Evolutionary conservation across 1,140 invertebrate genomes (phyloP), one percentile per base, ranked within the genome.

Genomic region (Panulirus ornatus): DNA sequence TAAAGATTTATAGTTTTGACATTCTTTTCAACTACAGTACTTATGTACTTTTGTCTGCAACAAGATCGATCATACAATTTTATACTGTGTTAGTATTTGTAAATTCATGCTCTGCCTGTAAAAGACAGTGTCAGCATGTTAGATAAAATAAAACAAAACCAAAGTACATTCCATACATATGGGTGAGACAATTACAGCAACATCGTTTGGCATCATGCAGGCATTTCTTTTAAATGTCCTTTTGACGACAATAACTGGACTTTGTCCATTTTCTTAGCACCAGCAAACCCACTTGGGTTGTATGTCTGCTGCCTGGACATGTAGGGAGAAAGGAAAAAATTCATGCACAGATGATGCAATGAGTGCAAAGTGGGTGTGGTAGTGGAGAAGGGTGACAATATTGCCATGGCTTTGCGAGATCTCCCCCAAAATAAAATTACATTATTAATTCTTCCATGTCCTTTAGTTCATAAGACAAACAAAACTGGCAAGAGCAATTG

Each of bases 341-440:
- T 66, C 81, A 85, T 85, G 83, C 83, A 85, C 40, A 30, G 63
- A 84, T 66, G 44, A 36, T 47, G 51, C 38, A 73, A 42, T 75
- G 27, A 85, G 83, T 85, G 83, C 70, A 47, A 71, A 42, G 42
- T 44, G 83, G 83, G 70, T 70, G 83, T 71, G 47, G 66, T 27
- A 47, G 40, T 42, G 66, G 70, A 75, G 36, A 22, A 63, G 40
- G 73, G 38, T 76, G 42, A 58, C 27, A 51, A 51, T 40, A n/a
- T 75, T 47, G 83, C 63, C 70, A 73, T 75, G 83, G 30, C 83
- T 73, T 71, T 54, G 11, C n/a, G 40, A 66, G 19, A 19, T 27
- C 79, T 51, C 44, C 27, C 79, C 6, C 36, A 44, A 1, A 36
- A 16, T 73, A 73, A 73, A 73, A 0, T 73, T 36, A 73, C 42